Base-by-base conservation (phyloP, 1,140 invertebrate genomes). In the Hypsibius dujardini region DNA sequence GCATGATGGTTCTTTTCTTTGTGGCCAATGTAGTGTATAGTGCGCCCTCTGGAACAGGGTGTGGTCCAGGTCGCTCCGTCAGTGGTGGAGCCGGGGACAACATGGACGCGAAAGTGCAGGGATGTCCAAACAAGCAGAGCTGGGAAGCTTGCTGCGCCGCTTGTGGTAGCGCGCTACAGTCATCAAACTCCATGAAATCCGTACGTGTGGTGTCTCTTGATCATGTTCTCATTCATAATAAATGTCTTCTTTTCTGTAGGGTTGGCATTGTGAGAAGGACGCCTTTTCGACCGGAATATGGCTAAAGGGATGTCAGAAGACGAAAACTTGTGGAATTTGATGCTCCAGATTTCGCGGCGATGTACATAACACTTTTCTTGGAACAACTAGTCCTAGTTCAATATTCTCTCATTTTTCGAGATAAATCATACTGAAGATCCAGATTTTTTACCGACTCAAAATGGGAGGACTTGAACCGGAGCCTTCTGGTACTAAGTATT, bases 251-350 rank as follows among this genome's bases (percentile, higher is more conserved):
- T 56, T 56, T n/a, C 50, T 56, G n/a, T n/a, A 56, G 50, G 50
- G 50, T n/a, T 56, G 50, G 50, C n/a, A 56, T n/a, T 56, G 50
- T n/a, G 50, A 56, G 50, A 56, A 56, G 50, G 50, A 56, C 50
- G 7, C n/a, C 50, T 56, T 56, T n/a, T 56, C 50, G n/a, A 56
- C 50, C 7, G 50, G 50, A 56, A 56, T 56, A 56, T 56, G 50
- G 50, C 50, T 56, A n/a, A 56, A 56, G n/a, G 50, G 50, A 56
- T 56, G 50, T 56, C 50, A 56, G 50, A 56, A n/a, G n/a, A 56
- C 7, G 50, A 56, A 56, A n/a, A 56, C 50, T n/a, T 56, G 50
- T n/a, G 50, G 50, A 56, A 56, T 56, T 56, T 56, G n/a, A 56
- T 28, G 28, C 28, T 28, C 28, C 28, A 28, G 28, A 28, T 28